A percentile compares a stretch with the other conserved stretches of the same genome.
Evolutionary conservation across 1,140 invertebrate species (phyloP).

Genomic region (Rhagoletis pomonella): DNA sequence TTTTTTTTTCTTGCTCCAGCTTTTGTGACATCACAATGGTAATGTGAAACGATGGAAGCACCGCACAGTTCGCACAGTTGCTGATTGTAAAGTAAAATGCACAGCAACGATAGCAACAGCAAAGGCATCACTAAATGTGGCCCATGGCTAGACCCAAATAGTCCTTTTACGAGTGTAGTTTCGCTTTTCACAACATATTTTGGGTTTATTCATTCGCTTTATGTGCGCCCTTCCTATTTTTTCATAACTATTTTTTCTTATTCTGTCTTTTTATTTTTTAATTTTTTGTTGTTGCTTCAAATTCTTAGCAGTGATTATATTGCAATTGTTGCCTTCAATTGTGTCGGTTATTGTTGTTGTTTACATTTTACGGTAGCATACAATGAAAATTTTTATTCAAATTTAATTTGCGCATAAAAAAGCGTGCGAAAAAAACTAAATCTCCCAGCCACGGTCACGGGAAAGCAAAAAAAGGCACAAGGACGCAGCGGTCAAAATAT

Average conservation of each 20-base stretch:
- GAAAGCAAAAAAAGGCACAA: not conserved
- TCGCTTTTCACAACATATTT: slow-evolving; percentile 22
- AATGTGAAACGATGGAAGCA: slow-evolving; percentile 37
- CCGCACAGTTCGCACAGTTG: not conserved
- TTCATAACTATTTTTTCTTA: not conserved
- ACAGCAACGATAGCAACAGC: not conserved
- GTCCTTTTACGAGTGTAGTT: not conserved
- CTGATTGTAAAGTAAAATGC: slow-evolving; percentile 31
- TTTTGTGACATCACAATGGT: slow-evolving; percentile 35
- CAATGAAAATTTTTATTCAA: slow-evolving; percentile 44
- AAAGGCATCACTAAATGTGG: not conserved
- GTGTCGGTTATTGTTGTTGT: slow-evolving; percentile 45
- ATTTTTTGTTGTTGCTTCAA: not conserved
- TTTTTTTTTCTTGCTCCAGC: not conserved
- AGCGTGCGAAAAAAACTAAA: not conserved
- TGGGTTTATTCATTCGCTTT: slow-evolving; percentile 26
- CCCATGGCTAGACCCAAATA: slow-evolving; percentile 1
- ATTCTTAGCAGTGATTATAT: slow-evolving; percentile 22
- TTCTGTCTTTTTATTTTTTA: not conserved
- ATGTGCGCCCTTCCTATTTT: not conserved
- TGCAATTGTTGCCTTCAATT: slow-evolving; percentile 42
- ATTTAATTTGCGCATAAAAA: slow-evolving; percentile 38
- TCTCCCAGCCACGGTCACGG: not conserved
- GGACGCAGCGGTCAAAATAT: not conserved
- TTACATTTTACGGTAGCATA: not conserved